Evolutionary conservation across 53 echinoderm and acorn worm species (phyloP).

Genomic region (Mesocentrotus franciscanus): DNA sequence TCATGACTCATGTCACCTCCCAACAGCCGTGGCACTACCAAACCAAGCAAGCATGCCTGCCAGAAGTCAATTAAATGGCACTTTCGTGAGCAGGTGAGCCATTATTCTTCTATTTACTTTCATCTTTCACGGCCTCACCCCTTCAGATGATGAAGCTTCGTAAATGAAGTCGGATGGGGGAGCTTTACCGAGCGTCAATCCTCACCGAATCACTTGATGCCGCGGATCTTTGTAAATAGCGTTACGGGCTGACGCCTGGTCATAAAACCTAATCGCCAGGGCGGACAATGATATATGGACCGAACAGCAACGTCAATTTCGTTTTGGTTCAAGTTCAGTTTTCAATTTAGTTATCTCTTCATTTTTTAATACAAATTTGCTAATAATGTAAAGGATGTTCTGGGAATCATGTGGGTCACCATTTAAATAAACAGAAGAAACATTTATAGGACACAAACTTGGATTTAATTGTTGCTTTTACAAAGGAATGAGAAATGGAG

Average conservation of each 20-base stretch:
- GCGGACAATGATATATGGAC: not conserved
- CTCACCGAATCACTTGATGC: slow-evolving; percentile 9
- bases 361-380: not conserved
- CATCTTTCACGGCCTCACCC: not conserved
- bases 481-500: no score
- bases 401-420: no score
- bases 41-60: not conserved
- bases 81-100: slow-evolving; percentile 22
- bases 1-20: not conserved
- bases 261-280: slow-evolving; percentile 49
- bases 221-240: slow-evolving; percentile 14
- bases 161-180: slow-evolving; percentile 7
- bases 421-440: no score
- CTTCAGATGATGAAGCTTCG: not conserved
- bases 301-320: not conserved
- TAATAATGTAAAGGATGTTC: not conserved
- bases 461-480: no score
- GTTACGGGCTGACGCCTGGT: slow-evolving; percentile 8
- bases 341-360: not conserved
- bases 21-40: not conserved
- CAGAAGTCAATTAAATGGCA: slow-evolving; percentile 17
- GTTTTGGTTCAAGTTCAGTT: not conserved
- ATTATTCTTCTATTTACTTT: slow-evolving; percentile 17
- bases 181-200: not conserved
- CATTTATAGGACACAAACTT: no score